Evolutionary conservation across 2,888 invertebrate genomes (phyloP), one percentile per base, ranked within the genome.

Genomic region (Dysmachus trigonus): DNA sequence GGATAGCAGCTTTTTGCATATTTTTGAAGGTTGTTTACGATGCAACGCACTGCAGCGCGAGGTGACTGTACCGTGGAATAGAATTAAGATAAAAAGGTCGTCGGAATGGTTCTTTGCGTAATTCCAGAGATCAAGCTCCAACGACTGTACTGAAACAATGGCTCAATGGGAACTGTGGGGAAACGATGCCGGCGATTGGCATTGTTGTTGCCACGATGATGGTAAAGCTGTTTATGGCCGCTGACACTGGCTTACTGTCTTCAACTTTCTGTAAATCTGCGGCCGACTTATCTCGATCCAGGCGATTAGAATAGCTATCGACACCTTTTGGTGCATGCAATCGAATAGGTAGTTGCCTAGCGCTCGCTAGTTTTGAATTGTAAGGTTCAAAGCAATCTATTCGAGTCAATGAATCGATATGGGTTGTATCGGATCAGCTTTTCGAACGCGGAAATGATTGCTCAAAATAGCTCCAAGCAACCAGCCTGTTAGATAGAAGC

Each of bases 381-480:
- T 27, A n/a, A n/a, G 33, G 33, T 81, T 81, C 53, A 53, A 81
- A 62, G 79, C 22, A 15, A 47, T 31, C 30, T 10, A 62, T 22
- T 10, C 27, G 62, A 51, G 18, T 18, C 41, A 18, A 33, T 13
- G 35, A 73, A 76, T 38, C 31, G 38, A 38, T 18, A 27, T 22
- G 27, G 35, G 22, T 8, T 38, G 38, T 41, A 18, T 3, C 18
- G 22, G 38, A 18, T 18, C 41, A 27, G 13, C 77, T 27, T 31
- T 81, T 53, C 15, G 62, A 81, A 81, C 83, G 31, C 83, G 83
- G 83, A 83, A 83, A 83, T 72, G 22, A 27, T 72, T 27, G n/a
- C 2, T 15, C 27, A 30, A 30, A 83, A 38, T 41, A 30, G 15
- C 72, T 72, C 30, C 5, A 41, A 6, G 2, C 33, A 62, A 6